Base-by-base conservation (phyloP, 2,888 invertebrate genomes). In the Ophion ventricosus region DNA sequence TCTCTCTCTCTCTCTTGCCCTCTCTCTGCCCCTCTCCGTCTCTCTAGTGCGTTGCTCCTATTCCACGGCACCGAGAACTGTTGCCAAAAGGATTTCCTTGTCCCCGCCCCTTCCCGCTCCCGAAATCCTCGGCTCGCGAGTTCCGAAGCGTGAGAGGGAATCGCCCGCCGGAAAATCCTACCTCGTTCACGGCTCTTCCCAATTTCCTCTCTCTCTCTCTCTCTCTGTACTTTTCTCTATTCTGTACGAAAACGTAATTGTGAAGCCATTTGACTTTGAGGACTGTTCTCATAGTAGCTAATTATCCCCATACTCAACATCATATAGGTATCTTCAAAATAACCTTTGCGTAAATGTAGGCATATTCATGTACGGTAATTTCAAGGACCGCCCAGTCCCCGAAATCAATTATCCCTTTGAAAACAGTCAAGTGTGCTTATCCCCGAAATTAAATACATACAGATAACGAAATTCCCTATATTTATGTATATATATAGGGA, bases 71-170 rank as follows among this genome's bases (percentile, higher is more conserved):
- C 74, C 75, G 79, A 74, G 79, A 70, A 79, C 79, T 70, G 83
- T 83, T 83, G 76, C 85, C 82, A 80, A 85, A 85, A 85, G 82
- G 85, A 85, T 85, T 85, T 82, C 80, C 85, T 82, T 82, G 82
- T 82, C 72, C 57, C 72, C 43, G 14, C 66, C 14, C 79, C 23
- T 29, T 70, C 57, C 57, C 80, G 66, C 57, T 35, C 64, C 77
- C 72, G 40, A 61, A 43, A 73, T 73, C 73, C 75, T 66, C n/a
- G 75, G 72, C 75, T 84, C 75, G 82, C 78, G 79, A 76, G 72
- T 79, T 79, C 72, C 72, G 75, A 75, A 82, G 75, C 79, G 57
- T 66, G 81, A 78, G 79, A 78, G 81, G 66, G 75, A 84, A 79
- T 79, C 72, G 72, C 23, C 66, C 72, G 64, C 79, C 84, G 85